Conservation (phyloP, 2,888 invertebrate genomes). For the Herminia tarsipennalis region DNA sequence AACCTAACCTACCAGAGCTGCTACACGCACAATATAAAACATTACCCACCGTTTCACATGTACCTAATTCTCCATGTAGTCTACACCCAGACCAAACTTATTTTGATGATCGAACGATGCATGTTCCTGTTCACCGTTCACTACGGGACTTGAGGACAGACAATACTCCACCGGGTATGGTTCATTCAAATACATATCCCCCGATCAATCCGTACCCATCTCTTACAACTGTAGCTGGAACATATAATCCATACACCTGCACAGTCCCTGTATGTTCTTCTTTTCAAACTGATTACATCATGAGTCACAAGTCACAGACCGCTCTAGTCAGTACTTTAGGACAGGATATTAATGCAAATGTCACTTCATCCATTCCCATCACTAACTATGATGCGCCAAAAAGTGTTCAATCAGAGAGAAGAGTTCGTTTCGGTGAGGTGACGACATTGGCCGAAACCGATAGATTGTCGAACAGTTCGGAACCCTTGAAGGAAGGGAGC, state of each 20-base stretch:
- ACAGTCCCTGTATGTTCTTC: conserved; percentile 65
- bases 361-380: conserved; percentile 60
- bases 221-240: conserved; percentile 79
- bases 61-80: conserved; percentile 78
- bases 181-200: conserved; percentile 78
- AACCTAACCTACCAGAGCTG: conserved; percentile 70
- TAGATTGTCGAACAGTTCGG: conserved; percentile 70
- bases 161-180: conserved; percentile 66
- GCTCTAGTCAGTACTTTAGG: conserved; percentile 62
- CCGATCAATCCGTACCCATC: conserved; percentile 78
- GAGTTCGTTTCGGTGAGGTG: conserved; percentile 81
- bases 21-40: conserved; percentile 78
- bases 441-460: conserved; percentile 72
- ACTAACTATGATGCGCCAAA: conserved; percentile 62
- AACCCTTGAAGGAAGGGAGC: conserved; percentile 68
- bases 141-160: conserved; percentile 69
- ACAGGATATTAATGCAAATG: conserved; percentile 73
- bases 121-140: conserved; percentile 62
- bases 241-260: conserved; percentile 79
- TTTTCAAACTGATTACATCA: conserved; percentile 51
- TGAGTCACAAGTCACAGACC: conserved; percentile 56
- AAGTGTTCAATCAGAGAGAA: conserved; percentile 79
- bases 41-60: conserved; percentile 76
- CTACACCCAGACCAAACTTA: conserved; percentile 75
- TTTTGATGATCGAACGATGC: conserved; percentile 52